Percentiles rank a stretch among this genome's conserved stretches.
These are phyloP conservation scores for Pristionchus entomophagus DNA, from an alignment of 2,888 invertebrate species.

Conservation along the genomic window DNA sequence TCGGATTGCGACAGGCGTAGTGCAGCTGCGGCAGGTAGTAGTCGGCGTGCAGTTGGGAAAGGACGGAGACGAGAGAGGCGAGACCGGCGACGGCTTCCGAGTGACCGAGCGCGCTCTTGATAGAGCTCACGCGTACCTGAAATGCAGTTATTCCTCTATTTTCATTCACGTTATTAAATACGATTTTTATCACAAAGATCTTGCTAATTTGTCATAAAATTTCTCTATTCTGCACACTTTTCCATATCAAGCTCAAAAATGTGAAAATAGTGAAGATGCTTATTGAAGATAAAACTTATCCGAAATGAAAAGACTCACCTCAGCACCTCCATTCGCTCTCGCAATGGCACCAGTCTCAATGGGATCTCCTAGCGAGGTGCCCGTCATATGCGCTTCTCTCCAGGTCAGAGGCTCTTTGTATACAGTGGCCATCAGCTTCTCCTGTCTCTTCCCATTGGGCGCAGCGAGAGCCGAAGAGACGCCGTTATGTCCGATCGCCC, in stretches of 20 bases:
- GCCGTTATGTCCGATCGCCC: constrained; percentile 72
- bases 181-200: no score
- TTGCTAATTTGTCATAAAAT: no score
- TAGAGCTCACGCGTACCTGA: constrained; percentile 55
- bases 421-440: constrained; percentile 58
- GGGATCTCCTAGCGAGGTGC: constrained; percentile 71
- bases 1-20: constrained; percentile 53
- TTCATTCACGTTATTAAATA: no score
- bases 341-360: constrained; percentile 65
- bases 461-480: constrained; percentile 68
- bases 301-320: no score
- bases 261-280: no score
- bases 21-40: constrained; percentile 57
- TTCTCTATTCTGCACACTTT: no score
- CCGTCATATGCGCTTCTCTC: constrained; percentile 74
- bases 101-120: constrained; percentile 69
- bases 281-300: no score
- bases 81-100: constrained; percentile 69
- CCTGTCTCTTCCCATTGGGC: constrained; percentile 65
- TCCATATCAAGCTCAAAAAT: no score
- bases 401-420: no score
- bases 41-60: constrained; percentile 50
- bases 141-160: no score
- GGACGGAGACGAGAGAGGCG: constrained; percentile 54
- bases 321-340: constrained; percentile 24